phyloP scores from a whole-genome alignment of 2,888 invertebrate species.

The Orchesella flavescens region DNA sequence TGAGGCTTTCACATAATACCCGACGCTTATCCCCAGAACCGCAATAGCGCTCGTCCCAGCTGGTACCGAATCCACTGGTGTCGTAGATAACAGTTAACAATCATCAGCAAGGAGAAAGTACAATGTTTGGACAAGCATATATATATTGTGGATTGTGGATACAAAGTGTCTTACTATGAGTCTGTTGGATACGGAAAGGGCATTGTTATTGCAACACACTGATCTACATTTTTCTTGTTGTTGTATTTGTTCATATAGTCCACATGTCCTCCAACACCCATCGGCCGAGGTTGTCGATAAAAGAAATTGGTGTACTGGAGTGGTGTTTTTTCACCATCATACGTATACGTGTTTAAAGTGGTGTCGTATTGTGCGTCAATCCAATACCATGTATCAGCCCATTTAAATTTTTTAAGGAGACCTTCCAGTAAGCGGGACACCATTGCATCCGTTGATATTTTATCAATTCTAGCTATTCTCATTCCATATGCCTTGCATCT shows the following conservation, averaged over 20 bases:
- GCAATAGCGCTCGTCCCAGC: background rate
- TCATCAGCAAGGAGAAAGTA: too few species aligned
- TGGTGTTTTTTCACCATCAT: background rate
- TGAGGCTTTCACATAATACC: constrained; percentile 2
- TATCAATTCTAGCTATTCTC: background rate
- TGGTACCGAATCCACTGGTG: background rate
- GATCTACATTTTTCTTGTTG: background rate
- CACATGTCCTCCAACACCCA: constrained; percentile 1
- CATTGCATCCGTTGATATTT: constrained; percentile 15
- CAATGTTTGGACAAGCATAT: background rate
- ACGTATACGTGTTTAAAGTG: background rate
- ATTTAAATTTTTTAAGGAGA: background rate
- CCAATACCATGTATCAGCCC: constrained; percentile 2
- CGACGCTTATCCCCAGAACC: background rate
- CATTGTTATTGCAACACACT: background rate
- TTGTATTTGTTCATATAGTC: background rate
- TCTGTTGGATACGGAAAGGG: background rate
- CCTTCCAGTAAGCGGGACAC: background rate
- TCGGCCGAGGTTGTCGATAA: background rate
- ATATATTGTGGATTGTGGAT: background rate
- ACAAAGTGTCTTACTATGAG: background rate
- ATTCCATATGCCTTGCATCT: background rate
- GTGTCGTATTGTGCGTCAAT: constrained; percentile 2
- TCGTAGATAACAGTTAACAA: too few species aligned
- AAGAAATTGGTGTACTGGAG: background rate